Conservation (phyloP, 2,113 vertebrate genomes). For the Apus apus region DNA sequence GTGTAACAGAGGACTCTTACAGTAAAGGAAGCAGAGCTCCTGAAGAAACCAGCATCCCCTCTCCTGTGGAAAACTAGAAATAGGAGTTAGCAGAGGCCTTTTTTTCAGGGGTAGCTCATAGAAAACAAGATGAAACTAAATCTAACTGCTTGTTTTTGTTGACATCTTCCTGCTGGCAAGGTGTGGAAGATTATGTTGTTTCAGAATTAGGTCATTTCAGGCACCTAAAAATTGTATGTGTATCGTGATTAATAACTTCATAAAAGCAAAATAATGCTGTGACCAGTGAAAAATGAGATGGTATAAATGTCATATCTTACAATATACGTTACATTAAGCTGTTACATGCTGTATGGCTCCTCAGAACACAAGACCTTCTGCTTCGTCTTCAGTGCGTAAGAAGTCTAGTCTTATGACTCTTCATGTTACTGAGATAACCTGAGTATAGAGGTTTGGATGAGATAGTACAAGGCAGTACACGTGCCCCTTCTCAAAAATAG, state of each 20-base stretch:
- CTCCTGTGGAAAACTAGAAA: neutral
- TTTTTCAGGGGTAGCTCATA: neutral
- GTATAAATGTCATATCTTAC: neutral
- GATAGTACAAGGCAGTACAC: accelerated
- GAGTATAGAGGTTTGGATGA: neutral
- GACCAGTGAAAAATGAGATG: neutral
- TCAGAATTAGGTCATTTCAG: neutral
- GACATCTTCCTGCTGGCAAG: neutral
- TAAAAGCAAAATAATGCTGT: neutral
- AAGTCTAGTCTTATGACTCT: neutral
- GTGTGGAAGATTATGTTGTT: neutral
- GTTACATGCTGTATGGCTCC: accelerated
- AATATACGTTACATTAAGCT: neutral
- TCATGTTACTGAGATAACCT: neutral
- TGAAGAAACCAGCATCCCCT: neutral
- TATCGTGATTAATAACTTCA: neutral
- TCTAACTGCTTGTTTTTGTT: neutral
- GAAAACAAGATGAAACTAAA: neutral
- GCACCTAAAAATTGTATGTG: neutral
- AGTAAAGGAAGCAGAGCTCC: neutral
- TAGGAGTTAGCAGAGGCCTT: neutral
- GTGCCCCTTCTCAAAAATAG: neutral
- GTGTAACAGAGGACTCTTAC: neutral
- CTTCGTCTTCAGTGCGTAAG: neutral
- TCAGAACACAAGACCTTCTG: neutral